Conservation (phyloP, 2,797 vertebrate species). For the Acanthurus tractus region DNA sequence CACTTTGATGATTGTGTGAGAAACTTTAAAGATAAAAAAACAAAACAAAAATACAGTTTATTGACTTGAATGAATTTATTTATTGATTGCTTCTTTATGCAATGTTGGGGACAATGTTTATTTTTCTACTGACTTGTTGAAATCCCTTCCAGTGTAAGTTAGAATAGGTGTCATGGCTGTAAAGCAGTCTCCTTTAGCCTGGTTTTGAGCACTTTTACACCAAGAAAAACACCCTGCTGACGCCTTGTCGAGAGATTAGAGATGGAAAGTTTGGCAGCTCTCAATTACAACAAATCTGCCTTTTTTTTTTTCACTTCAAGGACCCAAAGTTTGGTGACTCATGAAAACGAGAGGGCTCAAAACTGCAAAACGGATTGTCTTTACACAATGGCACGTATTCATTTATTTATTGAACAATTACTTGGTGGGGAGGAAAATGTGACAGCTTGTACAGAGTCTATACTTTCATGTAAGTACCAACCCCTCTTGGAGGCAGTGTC, state of each 20-base stretch:
- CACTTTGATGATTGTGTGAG: constrained; percentile 82
- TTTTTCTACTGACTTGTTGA: constrained; percentile 88
- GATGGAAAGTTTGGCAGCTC: constrained; percentile 59
- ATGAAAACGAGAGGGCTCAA: constrained; percentile 65
- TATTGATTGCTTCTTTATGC: constrained; percentile 88
- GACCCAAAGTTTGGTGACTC: constrained; percentile 30
- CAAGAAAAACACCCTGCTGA: constrained; percentile 7
- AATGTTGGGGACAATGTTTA: constrained; percentile 88
- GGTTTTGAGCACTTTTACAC: constrained; percentile 72
- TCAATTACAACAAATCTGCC: constrained; percentile 33
- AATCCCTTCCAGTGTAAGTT: constrained; percentile 81
- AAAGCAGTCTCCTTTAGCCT: constrained; percentile 59
- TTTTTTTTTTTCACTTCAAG: constrained; percentile 37
- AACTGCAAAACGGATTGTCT: constrained; percentile 72
- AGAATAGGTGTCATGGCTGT: constrained; percentile 74
- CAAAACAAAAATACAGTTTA: constrained; percentile 66
- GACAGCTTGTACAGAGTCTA: constrained; percentile 81
- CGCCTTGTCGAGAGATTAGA: constrained; percentile 5
- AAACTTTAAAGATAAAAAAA: constrained; percentile 66
- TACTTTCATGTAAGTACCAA: constrained; percentile 69
- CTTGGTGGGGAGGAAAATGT: constrained; percentile 76
- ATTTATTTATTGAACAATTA: constrained; percentile 87
- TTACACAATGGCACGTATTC: constrained; percentile 76
- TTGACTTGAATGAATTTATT: constrained; percentile 87
- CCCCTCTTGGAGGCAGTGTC: constrained; percentile 75